phyloP scores from a whole-genome alignment of 2,888 invertebrate species.

The Geotrupes spiniger region DNA sequence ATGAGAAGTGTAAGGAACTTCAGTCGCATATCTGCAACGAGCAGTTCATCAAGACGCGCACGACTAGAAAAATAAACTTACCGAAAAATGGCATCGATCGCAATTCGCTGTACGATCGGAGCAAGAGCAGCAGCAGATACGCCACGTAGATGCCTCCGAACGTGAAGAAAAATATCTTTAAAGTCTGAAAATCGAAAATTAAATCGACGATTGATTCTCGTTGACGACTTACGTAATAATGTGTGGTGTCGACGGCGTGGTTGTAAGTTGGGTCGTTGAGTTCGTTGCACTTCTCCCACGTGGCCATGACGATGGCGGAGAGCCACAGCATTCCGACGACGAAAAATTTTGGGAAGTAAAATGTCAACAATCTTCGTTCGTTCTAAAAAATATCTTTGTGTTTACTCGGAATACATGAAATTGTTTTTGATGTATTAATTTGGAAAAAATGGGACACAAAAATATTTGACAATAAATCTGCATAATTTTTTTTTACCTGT shows the following conservation, averaged over 20 bases:
- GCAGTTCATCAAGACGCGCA: not conserved
- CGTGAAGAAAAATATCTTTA: constrained; percentile 88
- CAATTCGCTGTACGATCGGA: constrained; percentile 90
- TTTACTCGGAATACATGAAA: constrained; percentile 8
- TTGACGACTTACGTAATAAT: constrained; percentile 69
- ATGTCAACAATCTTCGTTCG: constrained; percentile 78
- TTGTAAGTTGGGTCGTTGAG: constrained; percentile 90
- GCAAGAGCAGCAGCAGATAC: constrained; percentile 78
- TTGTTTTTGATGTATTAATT: too few relatives aligned
- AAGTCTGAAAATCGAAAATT: constrained; percentile 62
- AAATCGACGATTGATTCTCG: not conserved
- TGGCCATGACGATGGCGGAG: constrained; percentile 78
- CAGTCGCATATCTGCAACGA: constrained; percentile 77
- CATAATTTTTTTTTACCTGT: too few relatives aligned
- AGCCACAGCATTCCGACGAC: constrained; percentile 86
- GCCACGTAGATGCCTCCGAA: constrained; percentile 81
- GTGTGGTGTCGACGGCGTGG: constrained; percentile 78
- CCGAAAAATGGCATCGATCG: constrained; percentile 98
- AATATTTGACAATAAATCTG: too few relatives aligned
- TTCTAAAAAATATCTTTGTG: too few relatives aligned
- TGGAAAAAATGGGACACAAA: too few relatives aligned
- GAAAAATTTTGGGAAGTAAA: constrained; percentile 87
- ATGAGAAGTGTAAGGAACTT: constrained; percentile 88
- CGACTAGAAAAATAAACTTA: constrained; percentile 52
- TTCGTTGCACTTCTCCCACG: constrained; percentile 89